phyloP scores from a whole-genome alignment of 2,113 vertebrate genomes.

The Tragelaphus buxtoni region DNA sequence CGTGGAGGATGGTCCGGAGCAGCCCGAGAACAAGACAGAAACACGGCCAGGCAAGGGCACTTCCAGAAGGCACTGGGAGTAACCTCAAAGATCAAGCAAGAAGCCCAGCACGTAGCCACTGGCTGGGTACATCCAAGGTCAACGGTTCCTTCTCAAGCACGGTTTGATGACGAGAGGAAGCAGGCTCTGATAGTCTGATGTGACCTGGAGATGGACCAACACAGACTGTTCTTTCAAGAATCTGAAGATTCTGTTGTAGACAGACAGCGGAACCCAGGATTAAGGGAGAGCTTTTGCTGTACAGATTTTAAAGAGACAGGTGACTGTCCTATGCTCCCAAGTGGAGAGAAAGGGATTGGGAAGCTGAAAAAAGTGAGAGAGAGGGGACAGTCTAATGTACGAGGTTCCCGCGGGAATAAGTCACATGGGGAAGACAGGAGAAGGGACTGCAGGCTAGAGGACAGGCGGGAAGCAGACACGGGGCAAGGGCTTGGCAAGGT shows the following conservation, averaged over 20 bases:
- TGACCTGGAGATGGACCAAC: accelerated
- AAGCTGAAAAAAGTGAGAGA: neutral
- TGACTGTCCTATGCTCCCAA: neutral
- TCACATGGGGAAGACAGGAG: neutral
- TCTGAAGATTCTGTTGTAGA: neutral
- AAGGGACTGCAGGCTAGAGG: accelerated
- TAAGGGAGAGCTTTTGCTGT: too few relatives aligned
- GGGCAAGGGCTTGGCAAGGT: accelerated
- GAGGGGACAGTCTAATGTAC: neutral
- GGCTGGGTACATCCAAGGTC: neutral
- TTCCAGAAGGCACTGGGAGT: accelerated
- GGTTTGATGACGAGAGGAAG: neutral
- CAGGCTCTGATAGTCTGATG: accelerated
- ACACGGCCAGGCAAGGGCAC: neutral
- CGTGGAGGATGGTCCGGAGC: accelerated
- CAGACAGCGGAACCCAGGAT: accelerated
- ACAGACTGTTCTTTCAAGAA: neutral
- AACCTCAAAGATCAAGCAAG: neutral
- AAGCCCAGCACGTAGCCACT: neutral
- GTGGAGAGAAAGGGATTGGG: neutral
- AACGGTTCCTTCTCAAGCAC: accelerated
- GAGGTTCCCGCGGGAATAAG: neutral
- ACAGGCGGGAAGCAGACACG: accelerated
- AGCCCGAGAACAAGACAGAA: neutral
- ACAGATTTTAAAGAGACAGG: neutral